These are phyloP conservation scores for Brachyalestes nurse DNA, from an alignment of 2,797 vertebrate species.

Conservation along the genomic window DNA sequence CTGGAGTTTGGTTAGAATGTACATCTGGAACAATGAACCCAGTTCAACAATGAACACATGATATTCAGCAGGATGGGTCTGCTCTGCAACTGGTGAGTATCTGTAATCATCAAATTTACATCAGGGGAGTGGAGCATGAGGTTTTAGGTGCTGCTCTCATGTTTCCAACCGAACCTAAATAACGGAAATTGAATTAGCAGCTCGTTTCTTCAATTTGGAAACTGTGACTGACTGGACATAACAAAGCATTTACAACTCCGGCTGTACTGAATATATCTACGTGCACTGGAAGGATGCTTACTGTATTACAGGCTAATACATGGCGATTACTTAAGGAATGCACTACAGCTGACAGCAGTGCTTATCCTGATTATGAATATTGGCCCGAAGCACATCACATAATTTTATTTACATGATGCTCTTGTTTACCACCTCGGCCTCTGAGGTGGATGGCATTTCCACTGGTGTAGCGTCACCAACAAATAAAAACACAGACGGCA, in stretches of 20 bases:
- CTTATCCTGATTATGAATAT: background rate
- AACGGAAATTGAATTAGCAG: background rate
- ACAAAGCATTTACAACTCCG: background rate
- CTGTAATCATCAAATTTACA: background rate
- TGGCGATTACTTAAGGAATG: too few species aligned
- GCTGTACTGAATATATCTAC: background rate
- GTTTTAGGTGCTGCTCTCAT: background rate
- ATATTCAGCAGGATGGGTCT: background rate
- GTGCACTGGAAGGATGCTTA: background rate
- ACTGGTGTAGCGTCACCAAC: background rate
- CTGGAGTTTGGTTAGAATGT: constrained; percentile 9
- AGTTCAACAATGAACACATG: background rate
- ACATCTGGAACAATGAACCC: background rate
- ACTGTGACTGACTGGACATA: background rate
- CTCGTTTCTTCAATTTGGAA: background rate
- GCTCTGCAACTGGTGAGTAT: background rate
- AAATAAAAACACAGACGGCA: constrained; percentile 42
- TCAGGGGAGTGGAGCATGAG: background rate
- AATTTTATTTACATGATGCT: background rate
- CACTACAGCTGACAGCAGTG: background rate
- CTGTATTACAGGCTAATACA: background rate
- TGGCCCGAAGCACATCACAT: background rate
- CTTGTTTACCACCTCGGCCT: background rate
- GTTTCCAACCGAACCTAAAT: background rate
- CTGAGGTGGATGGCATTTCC: background rate